A percentile compares a stretch with the other conserved stretches of the same genome.
Conservation (phyloP, 2,888 invertebrate genomes). For the Charanyca ferruginea region DNA sequence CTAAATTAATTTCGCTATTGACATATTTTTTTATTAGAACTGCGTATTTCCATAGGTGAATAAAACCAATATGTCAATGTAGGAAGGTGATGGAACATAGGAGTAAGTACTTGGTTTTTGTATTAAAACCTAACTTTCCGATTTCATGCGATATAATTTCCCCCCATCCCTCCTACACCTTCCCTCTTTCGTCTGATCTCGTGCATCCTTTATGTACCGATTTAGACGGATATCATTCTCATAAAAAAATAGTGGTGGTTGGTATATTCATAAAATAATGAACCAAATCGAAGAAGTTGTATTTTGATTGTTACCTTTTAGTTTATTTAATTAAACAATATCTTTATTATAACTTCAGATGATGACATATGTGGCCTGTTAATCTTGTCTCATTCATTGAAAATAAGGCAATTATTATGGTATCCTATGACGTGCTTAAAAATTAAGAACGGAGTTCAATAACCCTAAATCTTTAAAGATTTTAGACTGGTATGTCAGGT, state of each 20-base stretch:
- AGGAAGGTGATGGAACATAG: not conserved
- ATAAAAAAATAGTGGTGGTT: too few species aligned
- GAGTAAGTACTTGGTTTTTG: not conserved
- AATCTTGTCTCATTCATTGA: not conserved
- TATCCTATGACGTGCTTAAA: not conserved
- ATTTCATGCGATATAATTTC: not conserved
- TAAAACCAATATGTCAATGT: not conserved
- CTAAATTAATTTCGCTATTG: constrained; percentile 73
- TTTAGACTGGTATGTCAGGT: too few species aligned
- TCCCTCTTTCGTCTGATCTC: too few species aligned
- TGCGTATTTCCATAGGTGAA: not conserved
- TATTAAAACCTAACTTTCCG: not conserved
- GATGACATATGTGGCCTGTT: not conserved
- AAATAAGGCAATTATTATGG: not conserved
- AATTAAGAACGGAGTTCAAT: not conserved
- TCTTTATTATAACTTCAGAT: not conserved
- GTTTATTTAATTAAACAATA: not conserved
- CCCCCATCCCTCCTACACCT: too few species aligned
- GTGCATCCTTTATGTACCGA: not conserved
- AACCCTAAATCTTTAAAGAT: not conserved
- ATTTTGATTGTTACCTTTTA: too few species aligned
- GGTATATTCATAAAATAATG: too few species aligned
- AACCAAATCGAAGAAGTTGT: too few species aligned
- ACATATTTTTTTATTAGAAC: not conserved
- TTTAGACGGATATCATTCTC: not conserved